Base-by-base conservation (phyloP, 2,797 vertebrate species). In the Diglossa cyanea region DNA sequence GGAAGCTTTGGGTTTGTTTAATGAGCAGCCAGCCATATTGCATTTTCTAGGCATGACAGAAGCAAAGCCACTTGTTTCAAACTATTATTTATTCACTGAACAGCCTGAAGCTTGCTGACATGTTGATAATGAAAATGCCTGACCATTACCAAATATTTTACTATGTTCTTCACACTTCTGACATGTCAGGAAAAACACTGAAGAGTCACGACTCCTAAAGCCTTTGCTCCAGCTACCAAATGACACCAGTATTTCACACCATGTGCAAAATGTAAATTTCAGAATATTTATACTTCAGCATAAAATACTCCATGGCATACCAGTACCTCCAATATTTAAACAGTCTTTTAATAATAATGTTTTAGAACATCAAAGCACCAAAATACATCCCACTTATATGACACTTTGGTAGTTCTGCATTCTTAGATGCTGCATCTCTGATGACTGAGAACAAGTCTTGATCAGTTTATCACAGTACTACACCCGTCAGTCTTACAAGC, bases 11-110 rank as follows among this genome's bases (percentile, higher is more conserved):
- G 78, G 51, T 57, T 67, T 90, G 84, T 88, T 96, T 94, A 53
- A 94, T 72, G 92, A 96, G 96, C 96, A 97, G 97, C 94, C 90
- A 97, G 96, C 90, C 96, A 51, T 70, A 96, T 23, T 83, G 88
- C 78, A 78, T 77, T 94, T 79, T 65, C 82, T 68, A 91, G 75
- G 87, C 91, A 92, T 91, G 91, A 94, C 78, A 92, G 87, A 94
- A 97, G 96, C 97, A 93, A 96, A 94, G 97, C 84, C 91, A 77
- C 73, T 95, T 94, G 84, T 91, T 95, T 85, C 61, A 93, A 94
- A 89, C 51, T 39, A 83, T 80, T 57, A 31, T 12, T 26, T 48
- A 80, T 89, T 95, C 94, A 92, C 5, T 86, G 57, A 96, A 95
- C 81, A 92, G 86, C 68, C 50, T 82, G 89, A 93, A 91, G 82